Percentiles rank a stretch among this genome's conserved stretches.
These are phyloP conservation scores for Agonum fuliginosum DNA, from an alignment of 2,888 invertebrate species.

Conservation along the genomic window DNA sequence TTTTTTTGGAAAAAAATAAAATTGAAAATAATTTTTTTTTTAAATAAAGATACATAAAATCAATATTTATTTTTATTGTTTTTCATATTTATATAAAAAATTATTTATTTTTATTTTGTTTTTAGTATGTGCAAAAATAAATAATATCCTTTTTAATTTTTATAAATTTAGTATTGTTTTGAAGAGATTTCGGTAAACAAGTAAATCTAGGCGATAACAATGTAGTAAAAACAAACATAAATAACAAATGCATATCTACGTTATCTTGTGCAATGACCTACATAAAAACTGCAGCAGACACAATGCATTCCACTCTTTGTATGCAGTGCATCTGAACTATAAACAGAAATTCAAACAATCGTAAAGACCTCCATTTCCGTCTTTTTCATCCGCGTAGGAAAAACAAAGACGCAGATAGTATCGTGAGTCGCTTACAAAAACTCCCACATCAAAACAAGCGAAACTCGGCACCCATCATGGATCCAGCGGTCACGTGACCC, in stretches of 20 bases:
- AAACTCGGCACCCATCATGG: conserved; percentile 59
- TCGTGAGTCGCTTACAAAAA: conserved; percentile 35
- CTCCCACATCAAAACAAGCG: conserved; percentile 51
- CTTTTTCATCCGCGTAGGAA: neutral
- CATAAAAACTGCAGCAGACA: conserved; percentile 53
- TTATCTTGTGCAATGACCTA: conserved; percentile 56
- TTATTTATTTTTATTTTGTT: neutral
- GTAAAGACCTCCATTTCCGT: conserved; percentile 13
- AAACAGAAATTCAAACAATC: conserved; percentile 44
- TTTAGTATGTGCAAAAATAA: neutral
- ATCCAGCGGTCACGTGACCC: conserved; percentile 68
- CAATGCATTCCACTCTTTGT: conserved; percentile 45
- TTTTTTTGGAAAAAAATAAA: too few relatives aligned
- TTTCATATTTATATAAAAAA: too few relatives aligned
- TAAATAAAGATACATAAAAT: too few relatives aligned
- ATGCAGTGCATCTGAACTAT: conserved; percentile 23
- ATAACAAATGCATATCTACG: conserved; percentile 19
- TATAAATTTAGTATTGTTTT: neutral
- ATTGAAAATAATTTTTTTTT: too few relatives aligned
- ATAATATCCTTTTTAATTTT: neutral
- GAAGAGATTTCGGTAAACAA: conserved; percentile 19
- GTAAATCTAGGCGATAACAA: conserved; percentile 11
- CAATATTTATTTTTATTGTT: too few relatives aligned
- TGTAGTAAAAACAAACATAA: conserved; percentile 33
- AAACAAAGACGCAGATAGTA: conserved; percentile 37